These are phyloP conservation scores for Probosciger aterrimus DNA, from an alignment of 2,113 vertebrate genomes.

Conservation along the genomic window DNA sequence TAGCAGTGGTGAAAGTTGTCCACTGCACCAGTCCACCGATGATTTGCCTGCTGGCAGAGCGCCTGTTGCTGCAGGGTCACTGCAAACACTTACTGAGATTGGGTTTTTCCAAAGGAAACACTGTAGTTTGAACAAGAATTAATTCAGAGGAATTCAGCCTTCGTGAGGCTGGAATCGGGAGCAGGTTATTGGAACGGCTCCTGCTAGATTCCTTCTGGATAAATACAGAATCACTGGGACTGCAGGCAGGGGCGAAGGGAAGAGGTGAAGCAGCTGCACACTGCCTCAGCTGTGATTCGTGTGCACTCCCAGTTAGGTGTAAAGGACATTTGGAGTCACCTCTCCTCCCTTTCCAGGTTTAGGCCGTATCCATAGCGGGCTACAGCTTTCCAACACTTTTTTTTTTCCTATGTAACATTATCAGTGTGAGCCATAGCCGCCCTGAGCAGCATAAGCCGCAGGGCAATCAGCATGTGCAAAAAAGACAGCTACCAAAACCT, in stretches of 20 bases:
- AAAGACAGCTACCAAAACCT: not conserved
- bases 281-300: not conserved
- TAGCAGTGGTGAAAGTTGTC: not conserved
- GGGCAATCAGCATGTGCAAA: not conserved
- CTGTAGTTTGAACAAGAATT: not conserved
- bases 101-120: not conserved
- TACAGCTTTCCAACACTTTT: not conserved
- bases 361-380: rapidly evolving
- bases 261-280: not conserved
- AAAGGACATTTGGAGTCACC: not conserved
- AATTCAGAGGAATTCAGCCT: not conserved
- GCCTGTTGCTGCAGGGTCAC: not conserved
- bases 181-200: conserved; percentile 25
- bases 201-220: not conserved
- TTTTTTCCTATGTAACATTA: not conserved
- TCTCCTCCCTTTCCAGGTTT: not conserved
- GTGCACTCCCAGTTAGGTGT: not conserved
- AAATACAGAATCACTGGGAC: not conserved
- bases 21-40: not conserved
- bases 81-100: not conserved
- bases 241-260: not conserved
- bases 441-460: not conserved
- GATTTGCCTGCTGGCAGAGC: rapidly evolving
- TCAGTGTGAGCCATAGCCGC: not conserved
- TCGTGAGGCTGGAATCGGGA: not conserved